Evolutionary conservation across 2,113 vertebrate genomes (phyloP).

Genomic region (Atrichornis clamosus): DNA sequence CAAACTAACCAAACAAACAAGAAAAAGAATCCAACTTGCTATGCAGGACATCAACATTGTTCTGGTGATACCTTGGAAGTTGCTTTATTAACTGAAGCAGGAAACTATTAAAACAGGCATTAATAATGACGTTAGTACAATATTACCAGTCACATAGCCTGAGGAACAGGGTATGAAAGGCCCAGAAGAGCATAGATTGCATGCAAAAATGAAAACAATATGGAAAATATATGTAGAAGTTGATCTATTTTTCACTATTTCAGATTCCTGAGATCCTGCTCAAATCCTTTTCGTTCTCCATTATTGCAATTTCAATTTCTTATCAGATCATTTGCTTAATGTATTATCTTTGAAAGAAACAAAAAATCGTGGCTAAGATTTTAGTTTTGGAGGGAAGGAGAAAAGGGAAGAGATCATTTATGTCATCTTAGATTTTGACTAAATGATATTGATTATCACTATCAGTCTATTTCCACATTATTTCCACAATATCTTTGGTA

Average conservation of each 20-base stretch:
- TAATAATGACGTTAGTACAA: neutral
- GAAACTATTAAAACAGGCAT: neutral
- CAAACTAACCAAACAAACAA: neutral
- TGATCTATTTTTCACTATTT: neutral
- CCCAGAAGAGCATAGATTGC: neutral
- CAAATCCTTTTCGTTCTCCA: neutral
- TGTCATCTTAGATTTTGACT: neutral
- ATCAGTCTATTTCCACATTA: neutral
- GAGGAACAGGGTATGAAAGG: neutral
- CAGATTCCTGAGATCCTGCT: neutral
- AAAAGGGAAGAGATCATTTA: neutral
- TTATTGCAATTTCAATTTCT: neutral
- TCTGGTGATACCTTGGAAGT: neutral
- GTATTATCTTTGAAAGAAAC: neutral
- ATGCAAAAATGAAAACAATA: neutral
- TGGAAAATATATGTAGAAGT: neutral
- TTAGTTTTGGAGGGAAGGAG: neutral
- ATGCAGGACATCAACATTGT: neutral
- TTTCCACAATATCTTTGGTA: slow-evolving; percentile 1
- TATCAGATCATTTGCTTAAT: neutral
- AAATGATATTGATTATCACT: neutral
- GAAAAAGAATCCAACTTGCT: no score
- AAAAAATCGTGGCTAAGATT: neutral
- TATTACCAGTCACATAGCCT: fast-evolving
- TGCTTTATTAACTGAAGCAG: neutral